These are phyloP conservation scores for Lasioglossum vierecki DNA, from an alignment of 2,888 invertebrate species.

Conservation along the genomic window DNA sequence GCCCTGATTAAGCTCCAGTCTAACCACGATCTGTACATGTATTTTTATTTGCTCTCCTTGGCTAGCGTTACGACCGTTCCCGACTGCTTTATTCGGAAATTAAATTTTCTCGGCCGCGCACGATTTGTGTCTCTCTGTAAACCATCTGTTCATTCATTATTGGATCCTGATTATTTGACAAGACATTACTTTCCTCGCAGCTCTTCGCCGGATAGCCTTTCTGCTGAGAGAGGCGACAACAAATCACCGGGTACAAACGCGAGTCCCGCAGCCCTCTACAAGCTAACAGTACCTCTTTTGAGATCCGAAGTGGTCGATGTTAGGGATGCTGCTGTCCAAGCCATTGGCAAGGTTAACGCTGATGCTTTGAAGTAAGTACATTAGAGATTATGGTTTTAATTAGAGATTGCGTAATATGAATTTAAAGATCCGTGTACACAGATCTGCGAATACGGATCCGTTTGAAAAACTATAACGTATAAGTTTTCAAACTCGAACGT, in stretches of 20 bases:
- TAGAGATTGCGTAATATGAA: too few relatives aligned
- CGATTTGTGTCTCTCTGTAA: conserved; percentile 38
- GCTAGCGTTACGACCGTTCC: conserved; percentile 70
- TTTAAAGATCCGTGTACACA: too few relatives aligned
- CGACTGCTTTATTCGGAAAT: conserved; percentile 60
- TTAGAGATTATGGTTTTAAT: neutral
- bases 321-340: conserved; percentile 96
- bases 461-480: too few relatives aligned
- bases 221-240: conserved; percentile 91
- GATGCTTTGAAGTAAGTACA: conserved; percentile 94
- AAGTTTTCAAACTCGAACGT: too few relatives aligned
- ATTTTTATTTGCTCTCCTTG: conserved; percentile 53
- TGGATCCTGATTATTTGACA: neutral
- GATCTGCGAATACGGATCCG: too few relatives aligned
- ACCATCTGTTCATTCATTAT: neutral
- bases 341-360: conserved; percentile 97
- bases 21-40: conserved; percentile 52
- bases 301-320: conserved; percentile 97
- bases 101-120: conserved; percentile 49
- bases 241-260: conserved; percentile 90
- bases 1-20: conserved; percentile 50
- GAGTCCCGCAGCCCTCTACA: conserved; percentile 94
- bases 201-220: conserved; percentile 95
- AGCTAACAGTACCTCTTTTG: conserved; percentile 95
- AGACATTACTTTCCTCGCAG: conserved; percentile 84